Conservation (phyloP, 1,140 invertebrate species). For the Diabrotica virgifera region DNA sequence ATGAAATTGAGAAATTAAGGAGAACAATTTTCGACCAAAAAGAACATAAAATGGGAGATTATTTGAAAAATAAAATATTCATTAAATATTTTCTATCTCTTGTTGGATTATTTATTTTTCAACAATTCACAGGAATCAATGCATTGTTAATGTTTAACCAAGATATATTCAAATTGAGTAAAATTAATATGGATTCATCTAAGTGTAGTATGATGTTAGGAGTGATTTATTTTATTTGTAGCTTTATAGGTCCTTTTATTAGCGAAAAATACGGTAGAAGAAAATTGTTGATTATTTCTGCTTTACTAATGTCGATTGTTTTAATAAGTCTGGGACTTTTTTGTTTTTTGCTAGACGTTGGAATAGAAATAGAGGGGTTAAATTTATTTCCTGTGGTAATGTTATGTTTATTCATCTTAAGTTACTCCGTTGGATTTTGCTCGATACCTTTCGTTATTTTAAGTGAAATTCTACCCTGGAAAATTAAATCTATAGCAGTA, state of each 20-base stretch:
- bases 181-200: conserved; percentile 54
- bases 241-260: conserved; percentile 64
- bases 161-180: conserved; percentile 64
- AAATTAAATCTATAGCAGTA: neutral
- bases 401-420: neutral
- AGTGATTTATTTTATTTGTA: conserved; percentile 64
- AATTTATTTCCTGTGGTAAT: neutral
- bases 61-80: conserved; percentile 55
- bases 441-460: neutral
- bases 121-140: conserved; percentile 78
- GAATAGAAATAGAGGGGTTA: neutral
- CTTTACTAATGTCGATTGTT: conserved; percentile 56
- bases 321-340: conserved; percentile 37
- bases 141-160: conserved; percentile 79
- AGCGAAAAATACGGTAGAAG: conserved; percentile 72
- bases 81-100: conserved; percentile 67
- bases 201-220: conserved; percentile 76
- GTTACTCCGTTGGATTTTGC: neutral
- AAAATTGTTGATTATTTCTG: conserved; percentile 66
- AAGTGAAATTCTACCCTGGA: neutral
- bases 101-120: conserved; percentile 66
- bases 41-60: conserved; percentile 52
- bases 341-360: conserved; percentile 30
- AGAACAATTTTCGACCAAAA: conserved; percentile 22
- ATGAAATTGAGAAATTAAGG: conserved; percentile 36